These are phyloP conservation scores for Mungos mungo DNA, from an alignment of 2,113 vertebrate species.

Conservation along the genomic window DNA sequence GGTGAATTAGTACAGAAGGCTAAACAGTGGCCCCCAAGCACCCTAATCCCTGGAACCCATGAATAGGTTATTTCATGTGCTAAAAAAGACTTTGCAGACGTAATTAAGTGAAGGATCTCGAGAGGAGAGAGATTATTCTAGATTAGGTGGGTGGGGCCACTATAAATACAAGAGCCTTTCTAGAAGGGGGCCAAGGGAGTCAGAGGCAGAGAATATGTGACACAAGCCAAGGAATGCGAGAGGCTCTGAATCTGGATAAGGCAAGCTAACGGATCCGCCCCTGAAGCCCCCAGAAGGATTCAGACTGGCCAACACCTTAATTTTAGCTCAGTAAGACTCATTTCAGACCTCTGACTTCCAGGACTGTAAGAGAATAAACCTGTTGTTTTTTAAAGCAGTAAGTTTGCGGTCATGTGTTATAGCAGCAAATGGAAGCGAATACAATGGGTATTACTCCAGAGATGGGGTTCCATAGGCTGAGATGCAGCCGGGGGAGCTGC, in stretches of 20 bases:
- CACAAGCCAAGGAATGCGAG: not conserved
- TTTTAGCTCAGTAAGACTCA: not conserved
- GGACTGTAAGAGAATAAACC: not conserved
- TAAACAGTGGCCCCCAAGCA: not conserved
- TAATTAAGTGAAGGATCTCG: not conserved
- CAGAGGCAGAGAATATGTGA: not conserved
- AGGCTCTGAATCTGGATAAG: not conserved
- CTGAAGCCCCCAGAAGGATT: not conserved
- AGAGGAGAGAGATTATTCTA: not conserved
- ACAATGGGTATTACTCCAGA: not conserved
- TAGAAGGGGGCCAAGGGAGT: not conserved
- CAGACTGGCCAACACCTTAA: too few species aligned
- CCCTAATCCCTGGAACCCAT: not conserved
- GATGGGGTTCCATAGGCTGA: not conserved
- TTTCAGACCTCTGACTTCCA: not conserved
- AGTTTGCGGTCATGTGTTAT: too few species aligned
- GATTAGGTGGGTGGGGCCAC: not conserved
- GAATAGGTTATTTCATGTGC: not conserved
- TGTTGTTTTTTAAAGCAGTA: not conserved
- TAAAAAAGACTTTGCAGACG: not conserved
- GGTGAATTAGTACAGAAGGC: not conserved
- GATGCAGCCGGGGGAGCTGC: not conserved
- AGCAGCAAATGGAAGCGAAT: not conserved
- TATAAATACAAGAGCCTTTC: not conserved
- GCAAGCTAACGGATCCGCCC: not conserved